Evolutionary conservation across 2,113 vertebrate genomes (phyloP).

Genomic region (Empidonax alnorum): DNA sequence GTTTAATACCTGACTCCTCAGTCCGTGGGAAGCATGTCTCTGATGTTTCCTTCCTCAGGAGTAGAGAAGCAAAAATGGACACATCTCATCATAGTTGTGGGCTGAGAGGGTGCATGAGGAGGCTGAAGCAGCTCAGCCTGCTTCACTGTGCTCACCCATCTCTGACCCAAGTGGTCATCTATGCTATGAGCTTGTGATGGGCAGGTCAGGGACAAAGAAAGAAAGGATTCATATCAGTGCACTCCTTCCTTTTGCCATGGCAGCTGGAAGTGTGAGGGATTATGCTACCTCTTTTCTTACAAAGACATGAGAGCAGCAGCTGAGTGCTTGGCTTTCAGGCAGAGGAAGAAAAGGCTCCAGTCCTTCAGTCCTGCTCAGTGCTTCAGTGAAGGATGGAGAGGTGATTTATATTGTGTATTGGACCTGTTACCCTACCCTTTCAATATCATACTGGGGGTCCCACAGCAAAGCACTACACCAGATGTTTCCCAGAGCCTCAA

Average conservation of each 20-base stretch:
- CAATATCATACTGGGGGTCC: neutral
- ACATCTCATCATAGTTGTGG: fast-evolving
- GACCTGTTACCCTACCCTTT: neutral
- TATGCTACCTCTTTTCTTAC: fast-evolving
- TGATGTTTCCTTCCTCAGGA: neutral
- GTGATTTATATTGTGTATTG: fast-evolving
- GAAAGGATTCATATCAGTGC: fast-evolving
- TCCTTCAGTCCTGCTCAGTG: neutral
- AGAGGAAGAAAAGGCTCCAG: neutral
- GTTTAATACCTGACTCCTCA: neutral
- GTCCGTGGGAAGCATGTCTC: neutral
- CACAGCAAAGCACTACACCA: neutral
- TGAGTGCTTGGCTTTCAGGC: neutral
- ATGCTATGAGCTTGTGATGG: neutral
- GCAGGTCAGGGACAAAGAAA: neutral
- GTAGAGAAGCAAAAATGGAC: neutral
- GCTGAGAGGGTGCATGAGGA: neutral
- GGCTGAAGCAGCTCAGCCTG: neutral
- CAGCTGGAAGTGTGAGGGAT: neutral
- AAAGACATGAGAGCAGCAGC: neutral
- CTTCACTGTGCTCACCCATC: neutral
- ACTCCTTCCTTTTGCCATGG: neutral
- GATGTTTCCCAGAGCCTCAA: neutral
- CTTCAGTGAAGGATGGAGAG: neutral
- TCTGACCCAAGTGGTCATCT: fast-evolving